Base-by-base conservation (phyloP, 2,888 invertebrate species). In the Hedya salicella region DNA sequence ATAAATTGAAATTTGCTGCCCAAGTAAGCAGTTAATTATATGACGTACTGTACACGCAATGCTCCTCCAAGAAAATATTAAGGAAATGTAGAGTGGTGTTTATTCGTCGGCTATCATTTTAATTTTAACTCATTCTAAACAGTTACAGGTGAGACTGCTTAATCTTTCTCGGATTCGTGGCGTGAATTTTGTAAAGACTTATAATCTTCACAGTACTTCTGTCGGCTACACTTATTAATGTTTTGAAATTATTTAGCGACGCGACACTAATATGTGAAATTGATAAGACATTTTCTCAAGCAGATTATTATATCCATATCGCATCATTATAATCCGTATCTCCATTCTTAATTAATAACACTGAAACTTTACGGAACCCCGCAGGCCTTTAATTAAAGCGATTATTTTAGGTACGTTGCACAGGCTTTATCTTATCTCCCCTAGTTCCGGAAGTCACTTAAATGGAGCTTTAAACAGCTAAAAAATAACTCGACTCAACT, bases 381-480 rank as follows among this genome's bases (percentile, higher is more conserved):
- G 75, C 63, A 52, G 53, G 61, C 60, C 70, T 65, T 69, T 73
- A 74, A 73, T 80, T 82, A 85, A 83, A 77, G 75, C 77, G 81
- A 82, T 83, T 78, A 80, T 71, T 71, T 69, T 71, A 77, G 71
- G 74, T 75, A 66, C 75, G 69, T 69, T 72, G 71, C 70, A 69
- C 72, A 68, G 66, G 72, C 72, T 49, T 76, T 81, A 85, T 83
- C 87, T 87, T 77, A 88, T 87, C 87, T 86, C 78, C 81, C 83
- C 83, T 76, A 78, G 75, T 73, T 71, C 69, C 74, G 71, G 73
- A 62, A 79, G 78, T 79, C 77, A 78, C 81, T 83, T 76, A 74
- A 25, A 76, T 77, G 74, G 73, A 81, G 77, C 70, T 73, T 73
- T 72, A 68, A 73, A 71, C 63, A 53, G 56, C 67, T 71, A 69